Conservation (phyloP, 2,888 invertebrate species). For the Mimas tiliae region DNA sequence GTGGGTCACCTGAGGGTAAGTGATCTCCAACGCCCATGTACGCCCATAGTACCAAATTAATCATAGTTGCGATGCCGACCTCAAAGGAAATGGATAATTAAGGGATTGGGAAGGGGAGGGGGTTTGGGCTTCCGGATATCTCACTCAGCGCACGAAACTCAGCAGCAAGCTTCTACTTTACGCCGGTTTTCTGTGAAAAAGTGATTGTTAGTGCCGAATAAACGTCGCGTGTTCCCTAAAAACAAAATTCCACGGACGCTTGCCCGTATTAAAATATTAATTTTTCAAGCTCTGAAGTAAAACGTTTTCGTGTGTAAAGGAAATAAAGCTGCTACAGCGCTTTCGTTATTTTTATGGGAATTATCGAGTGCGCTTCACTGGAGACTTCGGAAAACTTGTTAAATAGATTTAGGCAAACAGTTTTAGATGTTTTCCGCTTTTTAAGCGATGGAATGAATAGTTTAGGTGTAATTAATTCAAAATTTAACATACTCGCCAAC, state of each 20-base stretch:
- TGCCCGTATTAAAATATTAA: slow-evolving; percentile 10
- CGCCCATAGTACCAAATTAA: too few species aligned
- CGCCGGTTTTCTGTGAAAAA: too few species aligned
- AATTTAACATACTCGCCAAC: too few species aligned
- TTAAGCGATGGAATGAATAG: neutral
- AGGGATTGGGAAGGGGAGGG: too few species aligned
- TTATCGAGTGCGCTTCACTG: slow-evolving; percentile 12
- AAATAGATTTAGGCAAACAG: slow-evolving; percentile 5
- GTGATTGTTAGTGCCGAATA: slow-evolving; percentile 25
- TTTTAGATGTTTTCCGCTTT: slow-evolving; percentile 4
- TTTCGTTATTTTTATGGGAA: neutral
- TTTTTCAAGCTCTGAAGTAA: neutral
- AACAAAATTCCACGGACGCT: slow-evolving; percentile 8
- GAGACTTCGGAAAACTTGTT: slow-evolving; percentile 12
- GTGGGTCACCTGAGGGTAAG: too few species aligned
- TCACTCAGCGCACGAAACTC: too few species aligned
- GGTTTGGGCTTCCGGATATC: too few species aligned
- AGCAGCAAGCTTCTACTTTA: too few species aligned
- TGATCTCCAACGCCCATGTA: too few species aligned
- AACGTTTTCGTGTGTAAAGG: neutral
- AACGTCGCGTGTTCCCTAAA: slow-evolving; percentile 10
- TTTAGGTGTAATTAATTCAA: too few species aligned
- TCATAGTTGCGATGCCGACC: too few species aligned
- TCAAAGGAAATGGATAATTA: too few species aligned
- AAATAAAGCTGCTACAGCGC: slow-evolving; percentile 11